phyloP scores from a whole-genome alignment of 2,113 vertebrate species.

The Scolopax mira region DNA sequence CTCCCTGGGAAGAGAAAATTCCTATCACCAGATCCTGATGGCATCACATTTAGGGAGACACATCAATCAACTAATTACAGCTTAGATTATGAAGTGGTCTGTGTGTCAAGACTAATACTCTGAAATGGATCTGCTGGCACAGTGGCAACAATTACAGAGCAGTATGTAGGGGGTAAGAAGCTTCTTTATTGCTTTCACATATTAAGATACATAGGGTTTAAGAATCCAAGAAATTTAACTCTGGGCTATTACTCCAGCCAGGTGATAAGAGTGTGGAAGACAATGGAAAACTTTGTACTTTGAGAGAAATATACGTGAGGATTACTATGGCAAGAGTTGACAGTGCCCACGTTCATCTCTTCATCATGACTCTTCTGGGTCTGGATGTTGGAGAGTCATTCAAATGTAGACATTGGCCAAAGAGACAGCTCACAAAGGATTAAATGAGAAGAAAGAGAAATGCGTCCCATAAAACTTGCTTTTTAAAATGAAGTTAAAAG shows the following conservation, averaged over 20 bases:
- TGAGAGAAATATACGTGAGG: neutral
- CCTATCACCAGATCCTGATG: neutral
- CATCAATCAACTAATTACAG: neutral
- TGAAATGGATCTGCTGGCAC: constrained; percentile 21
- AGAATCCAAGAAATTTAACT: neutral
- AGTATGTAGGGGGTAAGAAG: neutral
- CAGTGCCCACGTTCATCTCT: neutral
- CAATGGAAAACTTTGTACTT: neutral
- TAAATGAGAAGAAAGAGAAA: neutral
- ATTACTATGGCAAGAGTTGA: neutral
- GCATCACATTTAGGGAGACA: neutral
- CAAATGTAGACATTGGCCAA: neutral
- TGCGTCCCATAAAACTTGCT: neutral
- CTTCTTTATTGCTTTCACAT: neutral
- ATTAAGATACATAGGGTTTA: neutral
- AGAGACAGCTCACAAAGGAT: neutral
- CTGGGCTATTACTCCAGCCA: neutral
- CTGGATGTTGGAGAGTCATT: neutral
- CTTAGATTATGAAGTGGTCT: neutral
- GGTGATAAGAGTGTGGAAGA: neutral
- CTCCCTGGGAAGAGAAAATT: neutral
- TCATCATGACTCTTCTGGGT: neutral
- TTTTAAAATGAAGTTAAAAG: no score
- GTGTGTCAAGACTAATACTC: neutral
- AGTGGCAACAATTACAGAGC: neutral